Evolutionary conservation across 2,888 invertebrate species (phyloP), one percentile per base, ranked within the genome.

Genomic region (Eupithecia centaureata): DNA sequence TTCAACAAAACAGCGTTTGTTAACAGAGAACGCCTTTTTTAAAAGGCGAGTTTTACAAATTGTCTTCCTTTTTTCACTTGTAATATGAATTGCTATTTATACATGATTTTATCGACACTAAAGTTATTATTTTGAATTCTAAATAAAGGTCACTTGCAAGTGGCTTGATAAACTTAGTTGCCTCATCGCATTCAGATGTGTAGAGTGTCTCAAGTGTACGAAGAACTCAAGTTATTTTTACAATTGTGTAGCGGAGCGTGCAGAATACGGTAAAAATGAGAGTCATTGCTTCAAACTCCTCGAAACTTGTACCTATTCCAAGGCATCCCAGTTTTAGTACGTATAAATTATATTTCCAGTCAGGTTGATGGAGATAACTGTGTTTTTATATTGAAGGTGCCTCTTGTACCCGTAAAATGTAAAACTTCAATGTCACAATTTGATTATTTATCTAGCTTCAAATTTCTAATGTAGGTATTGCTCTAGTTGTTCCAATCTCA

Each of bases 251-350:
- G 22, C 47, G 47, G 22, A 47, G 47, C 47, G 47, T 47, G 47
- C 27, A 1, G 27, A 52, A 52, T 52, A 27, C 25, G 52, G 27
- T 27, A 52, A 52, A 52, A 52, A 52, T 62, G 27, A 61, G 56
- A 33, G 61, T 33, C 54, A 57, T 67, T 65, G 69, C 66, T 35
- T 71, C 70, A 75, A 75, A 75, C 75, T 63, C 75, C 72, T 71
- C 63, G 70, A 73, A 73, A 77, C 71, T 73, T 65, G 25, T 52
- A 52, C 27, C 52, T 52, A 27, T 27, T 27, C 13, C 7, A 52
- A 27, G 27, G 52, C 27, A 27, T 52, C 27, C 18, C 15, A 52
- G 52, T 10, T 47, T 47, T 47, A 47, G 47, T 47, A 47, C 22
- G 18, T 12, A 22, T 2, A 18, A 22, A n/a, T 22, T 47, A 22